Evolutionary conservation across 2,888 invertebrate species (phyloP).

Genomic region (Diaprepes abbreviatus): DNA sequence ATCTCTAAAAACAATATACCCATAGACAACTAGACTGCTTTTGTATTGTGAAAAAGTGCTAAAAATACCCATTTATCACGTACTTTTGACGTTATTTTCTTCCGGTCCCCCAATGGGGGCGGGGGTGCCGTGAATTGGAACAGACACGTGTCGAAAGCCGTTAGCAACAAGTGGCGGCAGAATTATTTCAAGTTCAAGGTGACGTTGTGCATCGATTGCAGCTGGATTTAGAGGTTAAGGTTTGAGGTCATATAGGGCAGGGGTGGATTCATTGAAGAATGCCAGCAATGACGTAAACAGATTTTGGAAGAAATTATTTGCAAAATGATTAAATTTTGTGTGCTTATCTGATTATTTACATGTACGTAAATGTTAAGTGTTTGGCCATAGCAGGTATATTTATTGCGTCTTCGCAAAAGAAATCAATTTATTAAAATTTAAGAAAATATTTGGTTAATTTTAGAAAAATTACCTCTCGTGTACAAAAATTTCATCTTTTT

Average conservation of each 20-base stretch:
- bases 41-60: slow-evolving; percentile 21
- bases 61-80: slow-evolving; percentile 33
- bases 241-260: slow-evolving; percentile 26
- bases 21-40: background rate
- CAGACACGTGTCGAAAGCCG: slow-evolving; percentile 46
- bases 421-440: no score
- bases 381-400: background rate
- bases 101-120: slow-evolving; percentile 7
- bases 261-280: slow-evolving; percentile 3
- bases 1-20: background rate
- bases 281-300: background rate
- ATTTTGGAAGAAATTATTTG: no score
- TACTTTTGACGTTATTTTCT: slow-evolving; percentile 3
- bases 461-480: no score
- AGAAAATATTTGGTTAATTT: no score
- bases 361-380: no score
- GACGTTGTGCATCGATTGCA: slow-evolving; percentile 57
- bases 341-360: no score
- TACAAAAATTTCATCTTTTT: no score
- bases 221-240: slow-evolving; percentile 36
- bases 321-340: no score
- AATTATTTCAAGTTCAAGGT: slow-evolving; percentile 62
- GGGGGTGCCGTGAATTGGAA: slow-evolving; percentile 12
- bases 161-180: slow-evolving; percentile 58
- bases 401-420: no score